Conservation (phyloP, 1,140 invertebrate species). For the Melitaea cinxia region DNA sequence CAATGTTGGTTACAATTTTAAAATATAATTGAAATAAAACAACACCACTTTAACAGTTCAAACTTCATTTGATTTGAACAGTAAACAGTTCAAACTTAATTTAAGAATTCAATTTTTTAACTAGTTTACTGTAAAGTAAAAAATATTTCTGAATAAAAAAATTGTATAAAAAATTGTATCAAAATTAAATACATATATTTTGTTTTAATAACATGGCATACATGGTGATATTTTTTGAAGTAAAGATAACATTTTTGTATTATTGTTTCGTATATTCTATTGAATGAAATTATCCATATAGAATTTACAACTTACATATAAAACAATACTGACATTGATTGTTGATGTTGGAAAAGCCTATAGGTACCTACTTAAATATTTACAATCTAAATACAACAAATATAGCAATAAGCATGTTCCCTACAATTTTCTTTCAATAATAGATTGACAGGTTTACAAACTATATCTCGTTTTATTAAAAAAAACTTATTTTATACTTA, state of each 20-base stretch:
- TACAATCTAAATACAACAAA: background rate
- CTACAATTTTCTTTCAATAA: constrained; percentile 1
- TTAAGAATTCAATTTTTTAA: no score
- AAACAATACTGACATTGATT: constrained; percentile 23
- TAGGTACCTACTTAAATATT: no score
- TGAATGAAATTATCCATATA: constrained; percentile 4
- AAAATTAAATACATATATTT: no score
- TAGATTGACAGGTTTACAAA: background rate
- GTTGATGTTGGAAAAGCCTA: background rate
- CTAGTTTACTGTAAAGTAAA: no score
- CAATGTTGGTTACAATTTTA: constrained; percentile 2
- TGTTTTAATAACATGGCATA: background rate
- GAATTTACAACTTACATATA: constrained; percentile 19
- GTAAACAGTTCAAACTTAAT: no score
- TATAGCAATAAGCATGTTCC: background rate
- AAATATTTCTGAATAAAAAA: no score
- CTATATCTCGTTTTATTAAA: background rate
- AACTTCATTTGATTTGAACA: background rate
- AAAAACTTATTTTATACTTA: background rate
- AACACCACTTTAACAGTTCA: background rate
- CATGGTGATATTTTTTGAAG: background rate
- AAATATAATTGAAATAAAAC: background rate
- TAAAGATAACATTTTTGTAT: background rate
- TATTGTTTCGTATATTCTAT: constrained; percentile 8
- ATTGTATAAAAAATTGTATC: no score